These are phyloP conservation scores for Lipophrys pholis DNA, from an alignment of 2,113 vertebrate species.

Conservation along the genomic window DNA sequence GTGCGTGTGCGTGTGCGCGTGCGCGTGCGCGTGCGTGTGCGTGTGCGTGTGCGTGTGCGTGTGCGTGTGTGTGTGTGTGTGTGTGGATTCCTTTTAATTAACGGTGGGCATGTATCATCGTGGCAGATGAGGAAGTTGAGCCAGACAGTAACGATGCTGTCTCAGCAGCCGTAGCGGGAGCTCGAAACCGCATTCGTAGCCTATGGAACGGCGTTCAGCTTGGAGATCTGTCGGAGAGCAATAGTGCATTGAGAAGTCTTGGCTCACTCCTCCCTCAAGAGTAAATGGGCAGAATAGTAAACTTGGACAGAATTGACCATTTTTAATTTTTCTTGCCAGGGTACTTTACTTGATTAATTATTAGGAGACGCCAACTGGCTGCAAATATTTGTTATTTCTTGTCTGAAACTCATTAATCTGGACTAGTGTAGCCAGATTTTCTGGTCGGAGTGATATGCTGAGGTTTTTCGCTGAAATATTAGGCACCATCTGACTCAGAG, in stretches of 20 bases:
- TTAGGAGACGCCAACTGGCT: conserved; percentile 39
- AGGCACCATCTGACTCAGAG: neutral
- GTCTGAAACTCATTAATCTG: conserved; percentile 33
- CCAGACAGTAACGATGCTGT: conserved; percentile 45
- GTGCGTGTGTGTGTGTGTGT: neutral
- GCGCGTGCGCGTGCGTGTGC: no score
- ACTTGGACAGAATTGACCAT: conserved; percentile 30
- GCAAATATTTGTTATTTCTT: conserved; percentile 31
- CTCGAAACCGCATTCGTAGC: conserved; percentile 1
- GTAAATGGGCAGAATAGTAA: conserved; percentile 21
- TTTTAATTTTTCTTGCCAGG: conserved; percentile 25
- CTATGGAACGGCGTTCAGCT: neutral
- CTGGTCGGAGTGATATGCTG: neutral
- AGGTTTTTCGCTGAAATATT: conserved; percentile 1
- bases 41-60: neutral
- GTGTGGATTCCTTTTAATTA: conserved; percentile 62
- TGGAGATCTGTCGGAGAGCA: conserved; percentile 2
- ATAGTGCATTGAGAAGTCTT: neutral
- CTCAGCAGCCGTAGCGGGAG: conserved; percentile 33
- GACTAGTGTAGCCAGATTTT: conserved; percentile 27
- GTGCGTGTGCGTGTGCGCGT: neutral
- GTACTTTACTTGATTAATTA: conserved; percentile 32
- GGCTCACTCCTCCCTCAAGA: neutral
- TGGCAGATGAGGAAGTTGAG: conserved; percentile 50
- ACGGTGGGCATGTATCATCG: conserved; percentile 31